phyloP scores from a whole-genome alignment of 2,888 invertebrate species.

The Euphydryas editha region DNA sequence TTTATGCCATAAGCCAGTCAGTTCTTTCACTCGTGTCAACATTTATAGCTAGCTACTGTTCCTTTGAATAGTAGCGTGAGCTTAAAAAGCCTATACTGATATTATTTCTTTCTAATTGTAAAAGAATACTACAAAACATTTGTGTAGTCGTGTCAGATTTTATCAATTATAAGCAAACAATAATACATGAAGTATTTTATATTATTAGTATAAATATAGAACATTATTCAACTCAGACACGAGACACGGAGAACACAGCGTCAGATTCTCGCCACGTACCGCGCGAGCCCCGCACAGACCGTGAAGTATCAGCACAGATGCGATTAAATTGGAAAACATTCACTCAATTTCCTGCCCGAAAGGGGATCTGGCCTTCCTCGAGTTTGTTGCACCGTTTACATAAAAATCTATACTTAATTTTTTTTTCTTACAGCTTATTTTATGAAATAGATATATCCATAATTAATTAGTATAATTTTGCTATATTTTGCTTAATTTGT shows the following conservation, averaged over 20 bases:
- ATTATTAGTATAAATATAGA: not conserved
- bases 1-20: no score
- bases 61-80: no score
- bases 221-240: conserved; percentile 8
- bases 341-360: conserved; percentile 81
- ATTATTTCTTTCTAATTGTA: no score
- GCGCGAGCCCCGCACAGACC: conserved; percentile 49
- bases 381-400: conserved; percentile 52
- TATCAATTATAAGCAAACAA: no score
- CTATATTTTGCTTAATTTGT: no score
- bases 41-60: no score
- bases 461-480: no score
- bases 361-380: conserved; percentile 63
- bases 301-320: conserved; percentile 74
- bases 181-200: not conserved
- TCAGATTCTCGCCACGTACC: conserved; percentile 46
- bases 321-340: conserved; percentile 83
- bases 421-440: not conserved
- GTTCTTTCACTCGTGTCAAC: no score
- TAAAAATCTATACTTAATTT: conserved; percentile 24
- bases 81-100: no score
- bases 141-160: no score
- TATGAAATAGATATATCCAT: no score
- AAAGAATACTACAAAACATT: no score
- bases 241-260: conserved; percentile 2